Evolutionary conservation across 2,888 invertebrate genomes (phyloP), one percentile per base, ranked within the genome.

Genomic region (Atethmia centrago): DNA sequence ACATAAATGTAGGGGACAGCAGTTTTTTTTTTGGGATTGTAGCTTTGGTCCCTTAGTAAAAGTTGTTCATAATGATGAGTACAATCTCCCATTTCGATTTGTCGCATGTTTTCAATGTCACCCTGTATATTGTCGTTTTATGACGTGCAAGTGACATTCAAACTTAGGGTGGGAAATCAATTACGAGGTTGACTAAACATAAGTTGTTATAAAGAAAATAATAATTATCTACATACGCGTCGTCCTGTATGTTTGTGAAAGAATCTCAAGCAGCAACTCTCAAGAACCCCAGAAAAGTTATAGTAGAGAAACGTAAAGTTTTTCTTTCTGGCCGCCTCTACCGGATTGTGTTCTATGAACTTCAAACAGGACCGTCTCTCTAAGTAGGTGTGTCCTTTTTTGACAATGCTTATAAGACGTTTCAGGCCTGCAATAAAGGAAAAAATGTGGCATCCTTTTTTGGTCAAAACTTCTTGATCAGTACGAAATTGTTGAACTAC

Each of bases 221-320:
- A 31, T 3, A 31, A 36, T 36, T 5, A 36, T 36, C 36, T 5
- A 36, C 90, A 82, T 80, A 95, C 95, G 75, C 95, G 83, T 67
- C 92, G 87, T 36, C 93, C 92, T 7, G 65, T 9, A 3, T 83
- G 47, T n/a, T 90, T 90, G 3, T 75, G 82, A 70, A 84, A 93
- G 68, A 90, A 92, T 2, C 68, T 77, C 3, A 91, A 75, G 73
- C 95, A 95, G 75, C 95, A 95, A 73, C 82, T 91, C 76, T 95
- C 95, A 5, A 94, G 80, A 1, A 93, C 95, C 45, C 91, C 93
- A 0, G 95, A 94, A 78, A 91, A 95, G 9, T 88, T 91, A 79
- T 91, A 95, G 76, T 90, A 94, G 5, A 95, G 88, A 65, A 92
- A 94, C 0, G 93, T 94, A 7, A 82, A 79, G 74, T 93, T 92